Conservation (phyloP, 2,888 invertebrate species). For the Lasiommata megera region DNA sequence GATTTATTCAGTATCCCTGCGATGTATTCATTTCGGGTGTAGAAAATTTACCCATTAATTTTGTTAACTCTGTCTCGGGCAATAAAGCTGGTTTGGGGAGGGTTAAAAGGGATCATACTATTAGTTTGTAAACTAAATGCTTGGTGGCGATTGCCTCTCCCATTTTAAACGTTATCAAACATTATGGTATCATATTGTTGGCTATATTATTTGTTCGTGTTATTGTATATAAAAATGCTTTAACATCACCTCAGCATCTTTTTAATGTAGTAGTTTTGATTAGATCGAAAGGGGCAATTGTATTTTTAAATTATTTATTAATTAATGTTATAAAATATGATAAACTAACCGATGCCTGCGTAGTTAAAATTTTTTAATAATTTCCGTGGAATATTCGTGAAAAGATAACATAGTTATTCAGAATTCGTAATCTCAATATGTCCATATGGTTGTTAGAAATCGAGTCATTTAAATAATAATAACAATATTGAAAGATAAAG, state of each 20-base stretch:
- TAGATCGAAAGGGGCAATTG: too few species aligned
- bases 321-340: too few species aligned
- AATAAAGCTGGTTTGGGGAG: slow-evolving; percentile 67
- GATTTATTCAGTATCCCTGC: slow-evolving; percentile 75
- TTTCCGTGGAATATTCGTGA: too few species aligned
- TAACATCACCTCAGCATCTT: background rate
- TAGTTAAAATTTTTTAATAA: too few species aligned
- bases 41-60: slow-evolving; percentile 82
- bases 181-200: background rate
- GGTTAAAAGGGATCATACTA: slow-evolving; percentile 53
- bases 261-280: too few species aligned
- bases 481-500: too few species aligned
- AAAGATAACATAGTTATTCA: too few species aligned
- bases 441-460: too few species aligned
- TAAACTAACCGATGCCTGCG: too few species aligned
- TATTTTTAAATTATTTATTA: too few species aligned
- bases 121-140: slow-evolving; percentile 51
- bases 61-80: slow-evolving; percentile 75
- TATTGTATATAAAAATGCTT: background rate
- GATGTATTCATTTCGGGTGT: slow-evolving; percentile 80
- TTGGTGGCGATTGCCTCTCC: slow-evolving; percentile 46
- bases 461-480: too few species aligned
- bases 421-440: too few species aligned
- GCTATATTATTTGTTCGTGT: background rate
- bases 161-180: slow-evolving; percentile 33